Percentiles rank a stretch among this genome's conserved stretches.
These are phyloP conservation scores for Bimastos eiseni DNA, from an alignment of 2,888 invertebrate genomes.

Conservation along the genomic window DNA sequence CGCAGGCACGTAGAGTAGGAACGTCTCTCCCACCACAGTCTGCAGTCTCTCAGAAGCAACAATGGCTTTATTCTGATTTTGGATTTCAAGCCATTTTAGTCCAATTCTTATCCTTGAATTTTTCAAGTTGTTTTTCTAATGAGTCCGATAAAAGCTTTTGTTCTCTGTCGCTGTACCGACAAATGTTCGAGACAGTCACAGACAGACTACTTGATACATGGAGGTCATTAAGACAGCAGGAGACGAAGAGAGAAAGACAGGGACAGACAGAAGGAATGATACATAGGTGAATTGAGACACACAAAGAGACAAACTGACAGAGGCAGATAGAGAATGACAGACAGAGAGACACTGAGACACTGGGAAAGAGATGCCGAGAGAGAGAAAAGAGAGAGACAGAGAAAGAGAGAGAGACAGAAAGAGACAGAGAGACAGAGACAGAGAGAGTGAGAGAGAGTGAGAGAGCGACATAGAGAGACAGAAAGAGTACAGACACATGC, in stretches of 20 bases:
- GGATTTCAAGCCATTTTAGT: neutral
- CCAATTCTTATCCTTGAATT: neutral
- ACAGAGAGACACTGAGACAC: neutral
- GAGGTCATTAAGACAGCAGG: neutral
- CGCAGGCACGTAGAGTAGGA: neutral
- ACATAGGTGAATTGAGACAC: neutral
- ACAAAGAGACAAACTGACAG: neutral
- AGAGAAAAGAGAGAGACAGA: neutral
- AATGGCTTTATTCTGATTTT: neutral
- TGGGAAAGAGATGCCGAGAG: neutral
- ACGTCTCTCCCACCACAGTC: neutral
- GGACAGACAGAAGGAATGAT: neutral
- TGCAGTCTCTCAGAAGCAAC: neutral
- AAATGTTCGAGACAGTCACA: neutral
- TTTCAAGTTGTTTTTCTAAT: neutral
- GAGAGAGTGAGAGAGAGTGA: neutral
- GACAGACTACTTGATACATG: neutral
- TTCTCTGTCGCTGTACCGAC: neutral
- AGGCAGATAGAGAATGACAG: too few relatives aligned
- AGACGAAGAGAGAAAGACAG: neutral
- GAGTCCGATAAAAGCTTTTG: neutral
- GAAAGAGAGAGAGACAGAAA: neutral
- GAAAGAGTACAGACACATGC: neutral
- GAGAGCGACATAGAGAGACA: neutral
- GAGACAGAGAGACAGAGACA: neutral